These are phyloP conservation scores for Pelochelys cantorii DNA, from an alignment of 2,797 vertebrate genomes.

Conservation along the genomic window DNA sequence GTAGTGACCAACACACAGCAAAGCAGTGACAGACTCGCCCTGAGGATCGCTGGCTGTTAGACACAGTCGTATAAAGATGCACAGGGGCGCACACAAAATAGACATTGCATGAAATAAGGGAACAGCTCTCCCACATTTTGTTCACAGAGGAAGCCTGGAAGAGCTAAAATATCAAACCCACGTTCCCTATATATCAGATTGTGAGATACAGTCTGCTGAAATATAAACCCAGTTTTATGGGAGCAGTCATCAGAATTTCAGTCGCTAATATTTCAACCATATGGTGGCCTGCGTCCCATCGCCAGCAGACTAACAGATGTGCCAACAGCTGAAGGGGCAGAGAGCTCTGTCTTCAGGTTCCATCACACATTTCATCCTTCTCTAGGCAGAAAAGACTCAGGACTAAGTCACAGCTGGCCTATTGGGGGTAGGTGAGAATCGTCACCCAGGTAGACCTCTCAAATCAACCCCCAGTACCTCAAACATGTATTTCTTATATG, in stretches of 20 bases:
- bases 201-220: background rate
- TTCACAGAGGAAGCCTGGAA: background rate
- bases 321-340: constrained; percentile 50
- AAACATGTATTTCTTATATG: background rate
- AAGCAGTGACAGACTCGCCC: background rate
- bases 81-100: background rate
- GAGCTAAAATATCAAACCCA: background rate
- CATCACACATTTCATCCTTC: constrained; percentile 4
- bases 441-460: background rate
- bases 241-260: constrained; percentile 4
- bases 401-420: background rate
- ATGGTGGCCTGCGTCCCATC: background rate
- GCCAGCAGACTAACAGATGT: constrained; percentile 36
- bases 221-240: background rate
- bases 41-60: background rate
- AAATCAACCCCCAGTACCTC: background rate
- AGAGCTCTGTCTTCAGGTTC: background rate
- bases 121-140: background rate
- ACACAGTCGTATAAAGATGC: background rate
- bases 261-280: background rate
- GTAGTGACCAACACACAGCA: background rate
- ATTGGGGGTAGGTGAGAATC: background rate
- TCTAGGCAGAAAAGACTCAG: background rate
- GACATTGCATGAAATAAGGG: background rate
- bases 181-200: background rate